phyloP scores from a whole-genome alignment of 2,113 vertebrate genomes.

The Benitochromis conjunctus region DNA sequence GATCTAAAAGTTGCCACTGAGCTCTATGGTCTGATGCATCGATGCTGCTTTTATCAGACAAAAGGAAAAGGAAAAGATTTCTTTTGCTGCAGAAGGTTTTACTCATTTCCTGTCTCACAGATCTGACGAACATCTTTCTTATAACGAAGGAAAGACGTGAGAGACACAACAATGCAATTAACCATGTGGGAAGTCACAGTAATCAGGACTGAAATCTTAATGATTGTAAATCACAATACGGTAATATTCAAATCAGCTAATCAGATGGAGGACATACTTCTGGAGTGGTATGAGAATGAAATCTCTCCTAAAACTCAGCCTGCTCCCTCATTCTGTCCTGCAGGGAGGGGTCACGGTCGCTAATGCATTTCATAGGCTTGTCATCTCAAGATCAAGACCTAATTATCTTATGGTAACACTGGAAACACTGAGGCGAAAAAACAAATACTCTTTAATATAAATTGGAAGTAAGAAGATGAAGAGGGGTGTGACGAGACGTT shows the following conservation, averaged over 20 bases:
- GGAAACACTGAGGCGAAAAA: neutral
- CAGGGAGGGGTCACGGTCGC: neutral
- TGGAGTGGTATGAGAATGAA: neutral
- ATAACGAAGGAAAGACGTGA: neutral
- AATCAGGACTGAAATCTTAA: neutral
- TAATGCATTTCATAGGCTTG: neutral
- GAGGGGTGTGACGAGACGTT: neutral
- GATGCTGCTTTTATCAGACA: neutral
- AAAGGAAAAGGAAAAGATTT: neutral
- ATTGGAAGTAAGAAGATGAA: neutral
- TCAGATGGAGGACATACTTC: neutral
- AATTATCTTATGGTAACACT: neutral
- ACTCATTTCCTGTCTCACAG: neutral
- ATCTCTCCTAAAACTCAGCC: neutral
- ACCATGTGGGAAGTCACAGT: neutral
- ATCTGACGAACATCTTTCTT: neutral
- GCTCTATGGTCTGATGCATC: neutral
- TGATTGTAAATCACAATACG: neutral
- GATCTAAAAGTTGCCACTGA: neutral
- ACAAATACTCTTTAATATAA: neutral
- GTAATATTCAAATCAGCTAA: neutral
- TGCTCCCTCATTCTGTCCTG: neutral
- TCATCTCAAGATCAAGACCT: slow-evolving; percentile 4
- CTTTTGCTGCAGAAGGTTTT: neutral
- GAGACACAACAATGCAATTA: neutral